phyloP scores from a whole-genome alignment of 53 echinoderm and acorn worm genomes.

The Echinometra lucunter region DNA sequence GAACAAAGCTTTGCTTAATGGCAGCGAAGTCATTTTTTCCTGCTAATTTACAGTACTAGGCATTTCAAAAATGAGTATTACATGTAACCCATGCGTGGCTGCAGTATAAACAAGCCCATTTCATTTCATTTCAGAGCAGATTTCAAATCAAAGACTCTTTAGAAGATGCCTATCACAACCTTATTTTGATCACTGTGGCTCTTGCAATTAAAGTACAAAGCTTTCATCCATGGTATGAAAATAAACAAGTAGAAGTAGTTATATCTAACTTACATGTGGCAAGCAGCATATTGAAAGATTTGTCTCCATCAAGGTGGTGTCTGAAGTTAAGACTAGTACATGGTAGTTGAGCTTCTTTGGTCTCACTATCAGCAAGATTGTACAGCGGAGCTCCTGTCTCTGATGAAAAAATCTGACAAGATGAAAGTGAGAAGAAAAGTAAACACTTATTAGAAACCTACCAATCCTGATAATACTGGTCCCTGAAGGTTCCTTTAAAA shows the following conservation, averaged over 20 bases:
- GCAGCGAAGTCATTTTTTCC: background rate
- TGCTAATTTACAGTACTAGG: background rate
- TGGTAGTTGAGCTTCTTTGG: constrained; percentile 78
- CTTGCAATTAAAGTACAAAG: background rate
- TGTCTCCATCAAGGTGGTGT: constrained; percentile 81
- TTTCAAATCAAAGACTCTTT: background rate
- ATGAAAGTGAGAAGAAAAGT: background rate
- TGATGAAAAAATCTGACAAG: constrained; percentile 81
- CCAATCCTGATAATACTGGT: too few relatives aligned
- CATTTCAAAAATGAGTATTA: background rate
- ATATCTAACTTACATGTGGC: constrained; percentile 89
- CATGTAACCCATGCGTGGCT: too few relatives aligned
- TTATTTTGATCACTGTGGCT: background rate
- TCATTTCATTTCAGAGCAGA: too few relatives aligned
- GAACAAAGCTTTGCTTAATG: background rate
- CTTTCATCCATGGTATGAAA: background rate
- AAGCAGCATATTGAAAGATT: constrained; percentile 83
- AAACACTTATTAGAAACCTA: too few relatives aligned
- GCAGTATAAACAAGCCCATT: too few relatives aligned
- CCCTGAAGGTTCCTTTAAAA: background rate
- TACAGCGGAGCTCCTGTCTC: constrained; percentile 84
- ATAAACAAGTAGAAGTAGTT: background rate
- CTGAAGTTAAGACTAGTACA: constrained; percentile 95
- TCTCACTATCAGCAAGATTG: constrained; percentile 90
- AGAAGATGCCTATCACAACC: background rate